Percentiles rank a stretch among this genome's conserved stretches.
Conservation (phyloP, 2,888 invertebrate species). For the Hylaea fasciaria region DNA sequence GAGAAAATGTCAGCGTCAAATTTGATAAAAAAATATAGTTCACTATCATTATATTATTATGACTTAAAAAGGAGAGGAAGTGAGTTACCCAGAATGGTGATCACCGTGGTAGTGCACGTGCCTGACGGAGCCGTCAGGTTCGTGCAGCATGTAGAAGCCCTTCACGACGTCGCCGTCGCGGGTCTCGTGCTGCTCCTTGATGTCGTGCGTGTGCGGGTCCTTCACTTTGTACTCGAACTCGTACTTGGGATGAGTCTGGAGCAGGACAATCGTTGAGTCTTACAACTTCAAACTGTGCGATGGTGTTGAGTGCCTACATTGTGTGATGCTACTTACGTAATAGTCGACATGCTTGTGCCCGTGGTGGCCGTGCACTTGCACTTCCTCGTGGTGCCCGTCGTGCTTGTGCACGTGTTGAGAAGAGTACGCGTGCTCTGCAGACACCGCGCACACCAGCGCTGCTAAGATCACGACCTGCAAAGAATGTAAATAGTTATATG, state of each 20-base stretch:
- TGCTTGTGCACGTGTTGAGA: constrained; percentile 53
- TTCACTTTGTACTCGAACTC: constrained; percentile 60
- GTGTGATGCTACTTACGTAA: constrained; percentile 9
- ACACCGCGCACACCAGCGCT: constrained; percentile 38
- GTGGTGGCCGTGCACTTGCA: constrained; percentile 5
- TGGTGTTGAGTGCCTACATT: neutral
- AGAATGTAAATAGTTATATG: neutral
- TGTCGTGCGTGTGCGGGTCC: constrained; percentile 60
- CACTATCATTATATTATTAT: no score
- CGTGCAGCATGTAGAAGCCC: constrained; percentile 61
- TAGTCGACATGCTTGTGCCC: constrained; percentile 28
- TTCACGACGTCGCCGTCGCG: constrained; percentile 64
- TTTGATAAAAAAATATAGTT: no score
- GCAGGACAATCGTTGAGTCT: no score
- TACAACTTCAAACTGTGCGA: neutral
- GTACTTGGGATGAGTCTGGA: constrained; percentile 53
- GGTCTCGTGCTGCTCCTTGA: constrained; percentile 60
- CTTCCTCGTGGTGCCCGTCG: constrained; percentile 49
- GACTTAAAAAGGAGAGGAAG: no score
- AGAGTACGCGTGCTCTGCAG: constrained; percentile 48
- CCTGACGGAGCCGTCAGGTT: constrained; percentile 59
- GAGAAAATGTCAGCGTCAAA: neutral
- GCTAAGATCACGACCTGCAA: constrained; percentile 36
- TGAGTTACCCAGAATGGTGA: constrained; percentile 57
- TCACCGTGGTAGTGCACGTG: constrained; percentile 54